A percentile compares a stretch with the other conserved stretches of the same genome.
These are phyloP conservation scores for Eupithecia pulchellata DNA, from an alignment of 2,888 invertebrate genomes.

Conservation along the genomic window DNA sequence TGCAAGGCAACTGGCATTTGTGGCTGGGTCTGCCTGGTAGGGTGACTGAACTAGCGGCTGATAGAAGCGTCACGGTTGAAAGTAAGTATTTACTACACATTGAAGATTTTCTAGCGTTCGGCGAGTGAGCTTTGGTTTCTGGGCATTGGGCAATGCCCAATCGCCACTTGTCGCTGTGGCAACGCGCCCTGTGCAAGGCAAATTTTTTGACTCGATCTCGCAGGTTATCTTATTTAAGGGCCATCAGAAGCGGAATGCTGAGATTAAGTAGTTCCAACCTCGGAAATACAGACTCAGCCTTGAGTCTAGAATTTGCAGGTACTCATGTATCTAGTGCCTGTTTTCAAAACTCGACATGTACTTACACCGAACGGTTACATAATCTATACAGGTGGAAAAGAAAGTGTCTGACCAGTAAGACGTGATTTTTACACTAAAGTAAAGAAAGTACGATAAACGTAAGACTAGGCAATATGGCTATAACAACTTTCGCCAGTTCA, in stretches of 20 bases:
- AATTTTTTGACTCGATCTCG: constrained; percentile 73
- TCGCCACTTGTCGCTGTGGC: background rate
- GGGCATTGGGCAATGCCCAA: background rate
- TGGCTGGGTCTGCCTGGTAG: constrained; percentile 74
- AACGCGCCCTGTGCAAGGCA: constrained; percentile 72
- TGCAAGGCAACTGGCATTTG: constrained; percentile 78
- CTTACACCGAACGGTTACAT: no score
- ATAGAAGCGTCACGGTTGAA: constrained; percentile 68
- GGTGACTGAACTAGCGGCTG: constrained; percentile 68
- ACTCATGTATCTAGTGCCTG: no score
- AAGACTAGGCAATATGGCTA: no score
- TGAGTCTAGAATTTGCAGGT: no score
- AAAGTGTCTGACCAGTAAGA: no score
- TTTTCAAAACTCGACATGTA: no score
- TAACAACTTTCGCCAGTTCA: no score
- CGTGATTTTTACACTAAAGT: no score
- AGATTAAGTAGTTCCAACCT: constrained; percentile 69
- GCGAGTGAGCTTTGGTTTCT: background rate
- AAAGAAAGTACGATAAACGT: no score
- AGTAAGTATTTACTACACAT: constrained; percentile 52
- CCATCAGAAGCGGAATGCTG: constrained; percentile 67
- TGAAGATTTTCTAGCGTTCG: background rate
- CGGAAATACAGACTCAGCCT: no score
- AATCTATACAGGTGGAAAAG: no score
- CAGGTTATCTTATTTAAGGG: constrained; percentile 67